These are phyloP conservation scores for Lithophane socia DNA, from an alignment of 2,888 invertebrate genomes.

Conservation along the genomic window DNA sequence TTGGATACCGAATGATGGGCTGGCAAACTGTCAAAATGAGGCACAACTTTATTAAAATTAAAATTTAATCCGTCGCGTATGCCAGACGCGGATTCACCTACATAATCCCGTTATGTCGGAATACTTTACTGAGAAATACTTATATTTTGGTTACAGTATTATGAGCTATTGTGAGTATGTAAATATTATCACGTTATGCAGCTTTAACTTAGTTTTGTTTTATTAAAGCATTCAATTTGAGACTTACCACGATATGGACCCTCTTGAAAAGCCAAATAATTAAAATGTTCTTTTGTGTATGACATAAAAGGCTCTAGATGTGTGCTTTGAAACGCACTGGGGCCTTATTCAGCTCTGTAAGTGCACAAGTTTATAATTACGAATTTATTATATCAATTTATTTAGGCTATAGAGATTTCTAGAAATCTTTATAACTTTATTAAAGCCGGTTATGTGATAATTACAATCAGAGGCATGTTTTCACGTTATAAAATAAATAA, in stretches of 20 bases:
- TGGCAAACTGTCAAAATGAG: constrained; percentile 18
- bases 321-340: no score
- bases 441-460: no score
- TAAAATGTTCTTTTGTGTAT: no score
- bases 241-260: no score
- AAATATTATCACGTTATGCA: background rate
- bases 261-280: no score
- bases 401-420: no score
- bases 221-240: no score
- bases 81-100: constrained; percentile 17
- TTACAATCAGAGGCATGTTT: no score
- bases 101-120: constrained; percentile 21
- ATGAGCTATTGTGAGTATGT: background rate
- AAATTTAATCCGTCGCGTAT: constrained; percentile 26
- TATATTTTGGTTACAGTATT: constrained; percentile 2
- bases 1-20: background rate
- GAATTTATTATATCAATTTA: no score
- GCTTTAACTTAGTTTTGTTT: background rate
- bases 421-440: no score
- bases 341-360: background rate
- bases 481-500: no score
- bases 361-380: background rate
- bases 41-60: constrained; percentile 48
- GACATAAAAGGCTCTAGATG: no score
- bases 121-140: constrained; percentile 8